Base-by-base conservation (phyloP, 2,113 vertebrate genomes). In the Dromiciops gliroides region DNA sequence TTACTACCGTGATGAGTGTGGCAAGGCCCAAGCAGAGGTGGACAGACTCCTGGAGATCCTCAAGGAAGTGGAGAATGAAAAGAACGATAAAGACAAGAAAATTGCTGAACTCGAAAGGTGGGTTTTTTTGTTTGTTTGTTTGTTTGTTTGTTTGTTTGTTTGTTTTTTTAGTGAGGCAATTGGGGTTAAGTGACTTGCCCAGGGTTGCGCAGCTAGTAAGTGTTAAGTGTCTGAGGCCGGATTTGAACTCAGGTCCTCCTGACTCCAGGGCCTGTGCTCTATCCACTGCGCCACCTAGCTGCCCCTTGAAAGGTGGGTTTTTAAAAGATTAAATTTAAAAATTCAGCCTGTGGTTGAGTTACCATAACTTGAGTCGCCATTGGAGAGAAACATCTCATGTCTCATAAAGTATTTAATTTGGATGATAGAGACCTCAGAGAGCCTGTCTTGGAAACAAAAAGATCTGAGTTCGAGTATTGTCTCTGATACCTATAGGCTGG, bases 71-170 rank as follows among this genome's bases (percentile, higher is more conserved):
- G 99, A 99, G 97, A 98, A 98, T 49, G 99, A 99, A 97, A 99
- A 99, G 98, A 99, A 98, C 25, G 99, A 99, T 97, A 99, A 99
- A 97, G 99, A 99, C 98, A 99, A 99, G 98, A 99, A 99, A 98
- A 99, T 99, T 49, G 98, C 99, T 8, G 99, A 99, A 94, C 98
- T 99, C 44, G 99, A 99, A 98, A 99, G 99, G 99, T 99, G 98
- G 97, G 96, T 96, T 94, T n/a, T n/a, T n/a, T n/a, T n/a, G n/a
- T n/a, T n/a, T n/a, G n/a, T n/a, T n/a, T n/a, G n/a, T n/a, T n/a
- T n/a, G n/a, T n/a, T n/a, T n/a, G n/a, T n/a, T n/a, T n/a, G n/a
- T n/a, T n/a, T n/a, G n/a, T n/a, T n/a, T n/a, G n/a, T n/a, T n/a
- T n/a, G n/a, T n/a, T n/a, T n/a, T n/a, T n/a, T n/a, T n/a, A n/a